phyloP scores from a whole-genome alignment of 2,888 invertebrate genomes.

The Catocala fraxini region DNA sequence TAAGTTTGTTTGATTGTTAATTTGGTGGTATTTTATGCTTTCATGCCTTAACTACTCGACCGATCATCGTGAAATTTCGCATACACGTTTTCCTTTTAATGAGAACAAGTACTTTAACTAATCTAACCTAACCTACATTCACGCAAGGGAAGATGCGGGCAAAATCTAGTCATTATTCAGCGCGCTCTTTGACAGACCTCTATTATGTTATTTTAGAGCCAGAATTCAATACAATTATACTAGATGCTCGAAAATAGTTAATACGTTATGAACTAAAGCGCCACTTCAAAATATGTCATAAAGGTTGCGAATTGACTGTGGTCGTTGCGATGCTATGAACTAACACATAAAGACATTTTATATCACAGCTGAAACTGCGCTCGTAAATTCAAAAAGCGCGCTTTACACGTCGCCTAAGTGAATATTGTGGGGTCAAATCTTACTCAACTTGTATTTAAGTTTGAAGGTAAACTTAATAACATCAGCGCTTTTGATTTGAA shows the following conservation, averaged over 20 bases:
- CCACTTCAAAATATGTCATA: slow-evolving; percentile 54
- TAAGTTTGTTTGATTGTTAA: no score
- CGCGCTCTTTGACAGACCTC: no score
- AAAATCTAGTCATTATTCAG: no score
- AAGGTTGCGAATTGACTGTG: slow-evolving; percentile 64
- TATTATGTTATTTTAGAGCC: background rate
- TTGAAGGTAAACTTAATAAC: slow-evolving; percentile 41
- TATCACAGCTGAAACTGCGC: slow-evolving; percentile 60
- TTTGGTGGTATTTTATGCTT: no score
- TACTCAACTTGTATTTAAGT: slow-evolving; percentile 27
- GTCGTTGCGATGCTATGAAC: slow-evolving; percentile 65
- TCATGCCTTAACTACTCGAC: no score
- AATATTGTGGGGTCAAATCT: slow-evolving; percentile 52
- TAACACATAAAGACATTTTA: slow-evolving; percentile 70
- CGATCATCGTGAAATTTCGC: no score
- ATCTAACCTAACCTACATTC: no score
- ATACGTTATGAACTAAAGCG: slow-evolving; percentile 16
- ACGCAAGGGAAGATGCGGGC: no score
- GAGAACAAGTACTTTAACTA: no score
- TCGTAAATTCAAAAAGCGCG: slow-evolving; percentile 69
- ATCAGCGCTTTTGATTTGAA: slow-evolving; percentile 38
- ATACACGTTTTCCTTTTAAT: no score
- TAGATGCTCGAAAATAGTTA: slow-evolving; percentile 7
- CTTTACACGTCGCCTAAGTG: slow-evolving; percentile 56
- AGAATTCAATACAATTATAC: background rate